These are phyloP conservation scores for Montipora foliosa DNA, from an alignment of 64 coral and sea anemone species.

Conservation along the genomic window DNA sequence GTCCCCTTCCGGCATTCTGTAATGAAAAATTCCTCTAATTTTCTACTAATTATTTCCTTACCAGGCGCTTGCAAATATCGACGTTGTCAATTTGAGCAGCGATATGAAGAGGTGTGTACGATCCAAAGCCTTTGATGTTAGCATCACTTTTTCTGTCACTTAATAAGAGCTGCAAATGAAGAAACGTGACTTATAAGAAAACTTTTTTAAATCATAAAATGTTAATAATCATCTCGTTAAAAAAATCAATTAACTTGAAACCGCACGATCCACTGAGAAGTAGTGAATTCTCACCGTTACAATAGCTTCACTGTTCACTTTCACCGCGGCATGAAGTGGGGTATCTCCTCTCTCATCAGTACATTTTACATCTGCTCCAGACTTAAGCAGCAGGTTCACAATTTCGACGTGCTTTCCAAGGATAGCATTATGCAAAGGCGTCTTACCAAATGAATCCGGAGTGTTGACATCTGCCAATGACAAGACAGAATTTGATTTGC, in stretches of 20 bases:
- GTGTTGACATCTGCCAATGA: slow-evolving; percentile 70
- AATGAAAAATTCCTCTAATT: neutral
- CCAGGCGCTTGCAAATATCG: slow-evolving; percentile 76
- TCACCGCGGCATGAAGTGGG: slow-evolving; percentile 76
- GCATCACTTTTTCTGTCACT: slow-evolving; percentile 51
- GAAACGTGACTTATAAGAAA: neutral
- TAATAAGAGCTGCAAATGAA: slow-evolving; percentile 37
- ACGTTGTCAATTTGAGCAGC: slow-evolving; percentile 83
- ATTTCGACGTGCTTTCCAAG: slow-evolving; percentile 79
- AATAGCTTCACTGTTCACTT: slow-evolving; percentile 70
- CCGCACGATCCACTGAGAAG: too few species aligned
- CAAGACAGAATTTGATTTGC: neutral
- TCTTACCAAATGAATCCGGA: slow-evolving; percentile 87
- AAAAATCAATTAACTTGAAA: too few species aligned
- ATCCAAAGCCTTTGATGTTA: slow-evolving; percentile 76
- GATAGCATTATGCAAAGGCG: slow-evolving; percentile 87
- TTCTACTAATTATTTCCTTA: slow-evolving; percentile 20
- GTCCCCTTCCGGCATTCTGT: too few species aligned
- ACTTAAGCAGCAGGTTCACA: slow-evolving; percentile 75
- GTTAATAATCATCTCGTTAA: too few species aligned
- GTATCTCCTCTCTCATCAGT: slow-evolving; percentile 85
- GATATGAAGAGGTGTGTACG: slow-evolving; percentile 83
- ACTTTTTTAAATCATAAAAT: too few species aligned
- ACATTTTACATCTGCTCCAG: slow-evolving; percentile 75
- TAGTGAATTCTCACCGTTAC: slow-evolving; percentile 53